Evolutionary conservation across 2,888 invertebrate genomes (phyloP), one percentile per base, ranked within the genome.

Genomic region (Meganola albula): DNA sequence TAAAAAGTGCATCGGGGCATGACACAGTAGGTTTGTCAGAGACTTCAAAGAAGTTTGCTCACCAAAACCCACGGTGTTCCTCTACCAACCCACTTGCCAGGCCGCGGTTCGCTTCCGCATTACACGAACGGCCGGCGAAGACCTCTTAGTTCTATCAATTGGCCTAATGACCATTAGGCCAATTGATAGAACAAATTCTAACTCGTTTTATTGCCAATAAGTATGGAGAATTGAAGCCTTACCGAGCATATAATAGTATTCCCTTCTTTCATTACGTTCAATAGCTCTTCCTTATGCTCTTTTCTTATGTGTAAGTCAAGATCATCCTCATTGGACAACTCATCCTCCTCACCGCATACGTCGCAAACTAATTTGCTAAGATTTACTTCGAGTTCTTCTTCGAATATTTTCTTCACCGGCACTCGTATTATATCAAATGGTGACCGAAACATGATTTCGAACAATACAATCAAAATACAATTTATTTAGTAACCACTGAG

Each of bases 301-400:
- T 31, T 30, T 13, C 51, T 58, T 4, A 57, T 59, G 20, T 78
- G 77, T 0, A 76, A 50, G 10, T 69, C 70, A 0, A 73, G 52
- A 3, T 78, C 77, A 0, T 63, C 56, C 34, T 76, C 75, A 0
- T 56, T 0, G 37, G 16, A 70, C 70, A 78, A 0, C 53, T 44
- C 48, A 1, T 46, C 42, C 0, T 48, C n/a, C n/a, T n/a, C n/a
- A n/a, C n/a, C 37, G 18, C 75, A 74, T 1, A 61, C 7, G 13
- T 68, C 60, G 25, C 69, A 74, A 24, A 9, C 3, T 3, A 20
- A n/a, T 5, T 20, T 20, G 3, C 4, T n/a, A n/a, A n/a, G n/a
- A n/a, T 25, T n/a, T 41, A 41, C 4, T 32, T 24, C 16, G 4
- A 3, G 8, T 5, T 20, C n/a, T 20, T 3, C 4, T 7, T 5